Evolutionary conservation across 1,140 invertebrate species (phyloP).

Genomic region (Drosophila punjabiensis): DNA sequence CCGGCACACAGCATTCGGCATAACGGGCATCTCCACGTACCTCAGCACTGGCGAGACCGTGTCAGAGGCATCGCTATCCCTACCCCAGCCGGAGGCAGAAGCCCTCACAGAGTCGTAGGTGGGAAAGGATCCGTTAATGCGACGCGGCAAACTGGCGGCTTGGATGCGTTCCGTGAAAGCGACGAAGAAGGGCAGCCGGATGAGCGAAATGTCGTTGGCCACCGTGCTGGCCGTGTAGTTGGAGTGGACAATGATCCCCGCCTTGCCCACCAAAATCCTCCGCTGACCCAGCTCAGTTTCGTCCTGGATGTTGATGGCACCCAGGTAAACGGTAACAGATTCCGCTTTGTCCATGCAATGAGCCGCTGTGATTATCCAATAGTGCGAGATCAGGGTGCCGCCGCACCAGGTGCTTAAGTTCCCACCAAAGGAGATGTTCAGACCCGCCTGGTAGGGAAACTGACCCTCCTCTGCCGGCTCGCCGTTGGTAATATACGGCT

Average conservation of each 20-base stretch:
- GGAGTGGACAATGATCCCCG: constrained; percentile 38
- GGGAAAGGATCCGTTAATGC: constrained; percentile 31
- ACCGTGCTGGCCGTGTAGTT: constrained; percentile 48
- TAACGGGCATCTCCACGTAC: constrained; percentile 52
- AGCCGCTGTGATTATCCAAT: constrained; percentile 61
- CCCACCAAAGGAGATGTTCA: constrained; percentile 59
- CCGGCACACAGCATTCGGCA: constrained; percentile 40
- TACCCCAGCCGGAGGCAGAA: constrained; percentile 58
- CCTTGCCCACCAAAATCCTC: constrained; percentile 15
- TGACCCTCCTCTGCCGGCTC: constrained; percentile 49
- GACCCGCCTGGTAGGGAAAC: constrained; percentile 66
- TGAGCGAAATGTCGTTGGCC: constrained; percentile 59
- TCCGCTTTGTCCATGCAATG: constrained; percentile 56
- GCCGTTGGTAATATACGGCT: constrained; percentile 62
- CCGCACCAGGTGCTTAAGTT: constrained; percentile 59
- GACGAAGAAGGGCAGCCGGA: constrained; percentile 38
- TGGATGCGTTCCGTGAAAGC: constrained; percentile 28
- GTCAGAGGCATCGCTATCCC: constrained; percentile 35
- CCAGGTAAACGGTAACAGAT: constrained; percentile 34
- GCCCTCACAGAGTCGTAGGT: constrained; percentile 38
- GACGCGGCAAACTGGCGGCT: constrained; percentile 30
- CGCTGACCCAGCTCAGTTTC: constrained; percentile 15
- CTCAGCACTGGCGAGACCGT: constrained; percentile 31
- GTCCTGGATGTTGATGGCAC: constrained; percentile 42
- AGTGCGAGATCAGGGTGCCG: constrained; percentile 49